Base-by-base conservation (phyloP, 64 coral and sea anemone species). In the Pocillopora damicornis region DNA sequence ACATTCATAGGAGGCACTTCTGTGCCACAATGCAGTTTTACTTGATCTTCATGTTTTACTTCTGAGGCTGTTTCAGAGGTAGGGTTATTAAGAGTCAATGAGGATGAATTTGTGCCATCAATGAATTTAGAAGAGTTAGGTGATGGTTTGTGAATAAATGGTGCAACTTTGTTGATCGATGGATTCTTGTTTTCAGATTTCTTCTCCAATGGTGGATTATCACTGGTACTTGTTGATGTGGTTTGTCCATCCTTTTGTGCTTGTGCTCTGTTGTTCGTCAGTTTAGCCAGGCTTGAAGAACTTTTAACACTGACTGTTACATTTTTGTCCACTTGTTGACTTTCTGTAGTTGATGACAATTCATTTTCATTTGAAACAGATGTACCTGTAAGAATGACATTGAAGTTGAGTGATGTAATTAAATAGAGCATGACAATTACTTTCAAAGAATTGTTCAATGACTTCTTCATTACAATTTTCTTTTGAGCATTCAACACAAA, bases 71-170 rank as follows among this genome's bases (percentile, higher is more conserved):
- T 71, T 71, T 71, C 20, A 30, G 22, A 18, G 34, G 63, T 5
- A 72, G 17, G 58, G 35, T 1, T 58, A 36, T 67, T 85, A 9
- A 14, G 9, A 38, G 61, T 42, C 1, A 13, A 16, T 22, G 63
- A 56, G 1, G 65, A 37, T 13, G 16, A 25, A 20, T 22, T 57
- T 57, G 64, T 8, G 35, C 64, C 38, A 2, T 58, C 81, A 9
- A n/a, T 25, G 30, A 34, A 85, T 85, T 57, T 85, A 13, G 35
- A 13, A 15, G 1, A 57, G 62, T 58, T 85, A 4, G 13, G 18
- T 72, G 81, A 72, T 22, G 81, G 81, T 22, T 85, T 63, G n/a
- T 85, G 81, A 85, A 20, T 85, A 3, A 72, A 85, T 36, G 81
- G 81, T 58, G 67, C 81, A 57, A 85, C 81, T 58, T 85, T 85